Evolutionary conservation across 2,113 vertebrate genomes (phyloP).

Genomic region (Nibea albiflora): DNA sequence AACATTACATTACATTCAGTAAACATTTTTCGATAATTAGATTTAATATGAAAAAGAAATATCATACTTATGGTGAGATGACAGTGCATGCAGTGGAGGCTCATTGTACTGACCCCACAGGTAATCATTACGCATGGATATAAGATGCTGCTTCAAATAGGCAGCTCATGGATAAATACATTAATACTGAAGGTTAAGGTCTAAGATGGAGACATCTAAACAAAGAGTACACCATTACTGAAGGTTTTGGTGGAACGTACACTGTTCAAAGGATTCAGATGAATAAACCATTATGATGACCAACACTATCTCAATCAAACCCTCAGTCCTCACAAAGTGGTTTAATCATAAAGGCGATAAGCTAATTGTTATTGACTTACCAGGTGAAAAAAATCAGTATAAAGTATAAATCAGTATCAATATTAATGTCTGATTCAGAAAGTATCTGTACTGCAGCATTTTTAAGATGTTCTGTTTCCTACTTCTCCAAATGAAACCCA

Average conservation of each 20-base stretch:
- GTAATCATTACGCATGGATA: conserved; percentile 2
- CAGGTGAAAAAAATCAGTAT: neutral
- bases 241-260: neutral
- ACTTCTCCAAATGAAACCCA: neutral
- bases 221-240: neutral
- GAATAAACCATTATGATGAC: conserved; percentile 1
- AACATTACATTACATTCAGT: neutral
- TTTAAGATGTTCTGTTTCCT: neutral
- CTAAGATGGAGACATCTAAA: neutral
- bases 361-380: conserved; percentile 5
- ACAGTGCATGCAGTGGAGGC: neutral
- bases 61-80: conserved; percentile 4
- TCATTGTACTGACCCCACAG: conserved; percentile 13
- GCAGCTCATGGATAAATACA: neutral
- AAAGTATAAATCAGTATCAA: no score
- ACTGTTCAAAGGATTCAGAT: neutral
- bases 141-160: neutral
- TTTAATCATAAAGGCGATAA: neutral
- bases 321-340: neutral
- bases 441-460: neutral
- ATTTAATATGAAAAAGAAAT: neutral
- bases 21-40: neutral
- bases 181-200: neutral
- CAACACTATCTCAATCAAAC: conserved; percentile 11
- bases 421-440: neutral